Evolutionary conservation across 2,113 vertebrate species (phyloP).

Genomic region (Ptyas mucosa): DNA sequence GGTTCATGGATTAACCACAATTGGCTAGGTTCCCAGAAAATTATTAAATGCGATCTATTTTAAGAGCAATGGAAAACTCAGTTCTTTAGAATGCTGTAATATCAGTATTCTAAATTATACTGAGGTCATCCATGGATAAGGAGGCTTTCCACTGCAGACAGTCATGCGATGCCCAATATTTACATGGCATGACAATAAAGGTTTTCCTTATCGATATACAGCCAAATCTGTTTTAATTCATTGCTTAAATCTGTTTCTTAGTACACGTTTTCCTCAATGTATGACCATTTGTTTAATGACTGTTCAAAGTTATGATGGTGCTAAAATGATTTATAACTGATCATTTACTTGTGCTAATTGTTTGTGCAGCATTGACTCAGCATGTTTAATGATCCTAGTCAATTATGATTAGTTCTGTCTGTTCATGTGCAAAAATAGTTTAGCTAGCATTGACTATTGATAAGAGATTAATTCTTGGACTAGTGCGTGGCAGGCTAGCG

Average conservation of each 20-base stretch:
- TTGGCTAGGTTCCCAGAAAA: background rate
- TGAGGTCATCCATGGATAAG: background rate
- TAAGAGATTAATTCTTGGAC: background rate
- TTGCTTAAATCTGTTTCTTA: background rate
- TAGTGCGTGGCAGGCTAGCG: background rate
- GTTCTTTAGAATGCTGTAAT: background rate
- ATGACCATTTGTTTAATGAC: background rate
- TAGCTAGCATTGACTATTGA: background rate
- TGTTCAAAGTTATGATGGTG: background rate
- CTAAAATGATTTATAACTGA: background rate
- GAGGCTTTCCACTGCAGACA: background rate
- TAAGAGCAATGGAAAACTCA: background rate
- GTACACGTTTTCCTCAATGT: background rate
- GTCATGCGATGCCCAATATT: background rate
- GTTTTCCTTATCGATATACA: background rate
- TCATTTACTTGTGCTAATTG: background rate
- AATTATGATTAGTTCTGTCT: background rate
- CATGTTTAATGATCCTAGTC: background rate
- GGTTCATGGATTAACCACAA: background rate
- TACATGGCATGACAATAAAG: too few relatives aligned
- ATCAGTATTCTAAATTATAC: background rate
- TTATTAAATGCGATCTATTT: background rate
- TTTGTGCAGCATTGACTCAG: background rate
- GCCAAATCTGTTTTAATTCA: background rate
- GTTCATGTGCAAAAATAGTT: background rate